phyloP scores from a whole-genome alignment of 2,797 vertebrate genomes.

The Sebastes oblongus region DNA sequence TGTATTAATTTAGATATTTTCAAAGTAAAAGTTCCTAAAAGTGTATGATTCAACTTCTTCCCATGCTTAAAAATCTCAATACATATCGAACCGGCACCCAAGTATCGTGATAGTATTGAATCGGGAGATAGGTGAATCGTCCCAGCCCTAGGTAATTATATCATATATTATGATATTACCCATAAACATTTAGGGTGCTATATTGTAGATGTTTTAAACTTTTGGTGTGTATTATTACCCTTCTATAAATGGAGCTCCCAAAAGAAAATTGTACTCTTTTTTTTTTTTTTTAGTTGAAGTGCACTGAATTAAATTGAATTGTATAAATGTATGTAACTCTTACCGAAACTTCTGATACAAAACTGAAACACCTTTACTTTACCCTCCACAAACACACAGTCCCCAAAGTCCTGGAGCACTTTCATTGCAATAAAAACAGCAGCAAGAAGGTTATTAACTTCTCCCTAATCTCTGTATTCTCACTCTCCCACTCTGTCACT shows the following conservation, averaged over 20 bases:
- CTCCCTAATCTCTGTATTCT: conserved; percentile 5
- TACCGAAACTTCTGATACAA: background rate
- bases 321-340: background rate
- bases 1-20: no score
- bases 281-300: background rate
- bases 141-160: background rate
- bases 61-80: no score
- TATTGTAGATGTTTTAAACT: background rate
- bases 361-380: background rate
- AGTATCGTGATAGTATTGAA: no score
- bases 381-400: background rate
- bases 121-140: no score
- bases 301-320: background rate
- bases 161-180: background rate
- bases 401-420: background rate
- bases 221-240: background rate
- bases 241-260: background rate
- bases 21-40: no score
- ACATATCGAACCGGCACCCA: no score
- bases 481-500: conserved; percentile 9
- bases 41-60: no score
- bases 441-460: conserved; percentile 6
- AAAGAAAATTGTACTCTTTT: no score
- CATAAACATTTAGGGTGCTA: background rate
- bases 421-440: background rate